Conservation (phyloP, 2,113 vertebrate species). For the Anseranas semipalmata region DNA sequence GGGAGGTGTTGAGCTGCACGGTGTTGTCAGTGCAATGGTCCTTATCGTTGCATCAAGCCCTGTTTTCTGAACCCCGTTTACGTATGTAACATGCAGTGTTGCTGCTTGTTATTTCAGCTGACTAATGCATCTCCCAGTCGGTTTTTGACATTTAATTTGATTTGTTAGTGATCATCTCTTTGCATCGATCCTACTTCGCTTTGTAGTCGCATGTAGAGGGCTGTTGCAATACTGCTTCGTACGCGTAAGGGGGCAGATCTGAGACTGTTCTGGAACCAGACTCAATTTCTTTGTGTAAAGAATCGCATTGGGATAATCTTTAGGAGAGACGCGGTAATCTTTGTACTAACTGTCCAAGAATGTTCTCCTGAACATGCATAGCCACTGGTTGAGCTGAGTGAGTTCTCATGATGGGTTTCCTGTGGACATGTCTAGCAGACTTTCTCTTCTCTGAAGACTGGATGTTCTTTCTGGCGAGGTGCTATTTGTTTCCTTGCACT, state of each 20-base stretch:
- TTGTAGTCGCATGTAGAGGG: rapidly evolving
- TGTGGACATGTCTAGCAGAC: neutral
- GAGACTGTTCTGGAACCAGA: neutral
- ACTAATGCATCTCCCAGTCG: rapidly evolving
- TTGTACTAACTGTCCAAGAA: constrained; percentile 5
- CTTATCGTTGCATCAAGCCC: rapidly evolving
- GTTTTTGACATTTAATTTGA: rapidly evolving
- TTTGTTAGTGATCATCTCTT: neutral
- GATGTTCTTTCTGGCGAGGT: neutral
- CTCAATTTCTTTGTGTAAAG: neutral
- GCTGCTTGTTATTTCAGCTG: neutral
- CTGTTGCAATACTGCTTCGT: rapidly evolving
- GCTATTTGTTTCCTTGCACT: neutral
- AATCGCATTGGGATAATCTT: neutral
- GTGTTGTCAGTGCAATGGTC: rapidly evolving
- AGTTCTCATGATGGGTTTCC: neutral
- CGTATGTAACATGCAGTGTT: neutral
- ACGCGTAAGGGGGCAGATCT: neutral
- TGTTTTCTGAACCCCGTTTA: neutral
- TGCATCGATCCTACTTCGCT: rapidly evolving
- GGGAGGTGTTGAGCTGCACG: neutral
- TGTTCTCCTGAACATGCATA: neutral
- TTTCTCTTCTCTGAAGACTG: neutral
- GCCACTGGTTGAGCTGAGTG: neutral
- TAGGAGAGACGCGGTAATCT: neutral